Conservation (phyloP, 2,113 vertebrate species). For the Amazona guildingii region DNA sequence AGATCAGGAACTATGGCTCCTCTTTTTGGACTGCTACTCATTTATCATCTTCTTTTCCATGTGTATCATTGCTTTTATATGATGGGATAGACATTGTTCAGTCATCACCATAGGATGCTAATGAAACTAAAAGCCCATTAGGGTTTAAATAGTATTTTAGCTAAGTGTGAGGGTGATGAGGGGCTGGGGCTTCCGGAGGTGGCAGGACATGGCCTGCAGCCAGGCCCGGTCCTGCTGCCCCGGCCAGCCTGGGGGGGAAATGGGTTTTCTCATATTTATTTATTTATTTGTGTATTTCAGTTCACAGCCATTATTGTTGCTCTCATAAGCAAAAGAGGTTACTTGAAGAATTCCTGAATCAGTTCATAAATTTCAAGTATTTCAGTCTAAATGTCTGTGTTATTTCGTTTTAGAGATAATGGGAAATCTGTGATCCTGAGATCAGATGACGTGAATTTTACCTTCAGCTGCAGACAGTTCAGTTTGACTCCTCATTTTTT, state of each 20-base stretch:
- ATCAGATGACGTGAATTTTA: neutral
- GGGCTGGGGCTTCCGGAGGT: accelerated
- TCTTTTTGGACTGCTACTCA: neutral
- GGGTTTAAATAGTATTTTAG: neutral
- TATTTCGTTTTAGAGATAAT: neutral
- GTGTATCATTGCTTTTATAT: neutral
- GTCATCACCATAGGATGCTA: neutral
- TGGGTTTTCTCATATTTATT: neutral
- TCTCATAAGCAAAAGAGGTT: neutral
- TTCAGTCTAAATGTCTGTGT: neutral
- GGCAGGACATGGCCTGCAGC: neutral
- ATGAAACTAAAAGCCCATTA: neutral
- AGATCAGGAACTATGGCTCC: accelerated
- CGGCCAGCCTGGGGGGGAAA: neutral
- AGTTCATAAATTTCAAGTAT: neutral
- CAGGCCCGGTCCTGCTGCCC: accelerated
- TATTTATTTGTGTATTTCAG: neutral
- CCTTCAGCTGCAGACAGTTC: neutral
- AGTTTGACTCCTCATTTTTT: neutral
- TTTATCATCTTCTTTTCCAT: neutral
- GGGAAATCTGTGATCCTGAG: neutral
- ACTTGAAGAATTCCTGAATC: neutral
- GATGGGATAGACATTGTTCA: neutral
- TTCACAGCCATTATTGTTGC: neutral
- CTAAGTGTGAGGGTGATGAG: accelerated